These are phyloP conservation scores for Mythimna lalbum DNA, from an alignment of 2,888 invertebrate species.

Conservation along the genomic window DNA sequence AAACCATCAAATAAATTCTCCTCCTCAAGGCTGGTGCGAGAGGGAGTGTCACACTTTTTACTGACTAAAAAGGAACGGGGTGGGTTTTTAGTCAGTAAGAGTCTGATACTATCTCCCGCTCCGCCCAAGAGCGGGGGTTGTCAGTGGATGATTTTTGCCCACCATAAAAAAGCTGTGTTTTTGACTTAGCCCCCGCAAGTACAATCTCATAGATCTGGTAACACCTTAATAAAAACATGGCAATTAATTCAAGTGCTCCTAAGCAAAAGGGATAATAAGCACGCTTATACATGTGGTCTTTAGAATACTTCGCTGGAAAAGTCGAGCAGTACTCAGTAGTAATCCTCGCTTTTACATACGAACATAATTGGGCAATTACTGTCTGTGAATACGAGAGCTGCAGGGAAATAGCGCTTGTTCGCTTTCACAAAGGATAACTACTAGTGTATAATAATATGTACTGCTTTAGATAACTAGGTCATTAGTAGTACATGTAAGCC, in stretches of 20 bases:
- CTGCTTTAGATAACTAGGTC: conserved; percentile 50
- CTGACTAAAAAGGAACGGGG: too few species aligned
- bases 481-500: conserved; percentile 46
- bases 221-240: background rate
- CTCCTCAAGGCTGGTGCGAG: background rate
- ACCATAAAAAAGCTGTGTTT: too few species aligned
- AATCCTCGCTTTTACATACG: conserved; percentile 56
- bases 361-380: conserved; percentile 61
- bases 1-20: background rate
- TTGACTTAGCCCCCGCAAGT: too few species aligned
- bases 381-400: conserved; percentile 56
- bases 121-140: too few species aligned
- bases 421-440: conserved; percentile 59
- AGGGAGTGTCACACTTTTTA: too few species aligned
- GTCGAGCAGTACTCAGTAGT: conserved; percentile 18
- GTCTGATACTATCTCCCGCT: too few species aligned
- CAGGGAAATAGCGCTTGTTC: conserved; percentile 56
- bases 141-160: too few species aligned
- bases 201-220: too few species aligned
- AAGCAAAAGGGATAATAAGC: background rate
- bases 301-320: conserved; percentile 35
- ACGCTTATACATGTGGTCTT: background rate
- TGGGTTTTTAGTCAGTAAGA: too few species aligned
- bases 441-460: conserved; percentile 46
- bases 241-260: background rate